Evolutionary conservation across 1,140 invertebrate genomes (phyloP), one percentile per base, ranked within the genome.

Genomic region (Solen grandis): DNA sequence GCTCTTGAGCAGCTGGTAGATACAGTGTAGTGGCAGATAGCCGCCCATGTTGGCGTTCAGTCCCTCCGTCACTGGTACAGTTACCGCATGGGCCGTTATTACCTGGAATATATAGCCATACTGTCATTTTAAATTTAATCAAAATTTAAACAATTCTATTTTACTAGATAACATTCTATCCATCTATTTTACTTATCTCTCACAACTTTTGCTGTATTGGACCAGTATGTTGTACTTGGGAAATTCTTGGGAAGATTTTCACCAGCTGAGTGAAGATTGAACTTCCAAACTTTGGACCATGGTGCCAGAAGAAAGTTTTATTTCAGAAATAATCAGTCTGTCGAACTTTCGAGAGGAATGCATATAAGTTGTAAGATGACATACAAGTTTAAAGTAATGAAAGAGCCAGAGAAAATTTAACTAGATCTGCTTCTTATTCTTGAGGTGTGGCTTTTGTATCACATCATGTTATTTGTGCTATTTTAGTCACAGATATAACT

Each of bases 21-120:
- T 98, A 90, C 98, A 99, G 92, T 99, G 98, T 31, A 99, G 96
- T 0, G 98, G 98, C 72, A 99, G 92, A 93, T 98, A 99, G 25
- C 98, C 98, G 1, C 95, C 94, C 72, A 98, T 96, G 78, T 96
- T 96, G 27, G 96, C 97, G 92, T 96, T 98, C 5, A 99, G 93
- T 88, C 96, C 96, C 0, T 95, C 94, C 0, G 98, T 99, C 0
- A 99, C 98, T 0, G 97, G 97, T 25, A 99, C 97, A 90, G 97
- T 97, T 0, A 99, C 96, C 0, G 98, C 98, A 93, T 99, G 97
- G 25, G 97, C 94, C 0, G 98, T 97, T 0, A 99, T 97, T 41
- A 99, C 97, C 95, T 96, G 87, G 8, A 85, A 79, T 46, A 46
- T 46, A 29, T n/a, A n/a, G n/a, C n/a, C n/a, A n/a, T n/a, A n/a